Conservation (phyloP, 2,113 vertebrate genomes). For the Litocranius walleri region DNA sequence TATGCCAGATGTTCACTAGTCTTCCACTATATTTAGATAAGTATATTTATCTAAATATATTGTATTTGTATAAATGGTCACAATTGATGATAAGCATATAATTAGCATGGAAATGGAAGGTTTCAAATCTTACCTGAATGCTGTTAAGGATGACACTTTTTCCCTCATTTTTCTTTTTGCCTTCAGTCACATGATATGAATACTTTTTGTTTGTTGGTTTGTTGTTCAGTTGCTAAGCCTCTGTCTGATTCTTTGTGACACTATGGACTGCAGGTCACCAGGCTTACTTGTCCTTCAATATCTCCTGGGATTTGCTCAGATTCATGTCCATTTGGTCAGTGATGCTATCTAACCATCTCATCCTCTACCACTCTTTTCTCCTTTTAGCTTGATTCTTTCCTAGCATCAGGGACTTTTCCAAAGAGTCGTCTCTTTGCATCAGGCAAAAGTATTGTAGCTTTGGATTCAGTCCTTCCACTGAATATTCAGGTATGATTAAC, state of each 20-base stretch:
- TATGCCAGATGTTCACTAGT: background rate
- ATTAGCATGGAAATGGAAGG: background rate
- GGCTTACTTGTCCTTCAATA: background rate
- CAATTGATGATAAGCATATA: background rate
- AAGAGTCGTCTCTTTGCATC: background rate
- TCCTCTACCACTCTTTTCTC: background rate
- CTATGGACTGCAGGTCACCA: background rate
- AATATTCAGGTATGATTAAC: background rate
- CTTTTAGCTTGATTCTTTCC: background rate
- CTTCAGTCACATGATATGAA: background rate
- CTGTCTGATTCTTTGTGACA: background rate
- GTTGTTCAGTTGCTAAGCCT: background rate
- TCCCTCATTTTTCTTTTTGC: accelerated
- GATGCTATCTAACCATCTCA: background rate
- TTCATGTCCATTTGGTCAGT: background rate
- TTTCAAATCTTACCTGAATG: background rate
- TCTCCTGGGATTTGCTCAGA: background rate
- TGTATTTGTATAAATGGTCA: background rate
- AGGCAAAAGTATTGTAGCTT: background rate
- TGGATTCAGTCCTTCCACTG: background rate
- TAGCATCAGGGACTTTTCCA: background rate
- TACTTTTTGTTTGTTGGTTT: background rate
- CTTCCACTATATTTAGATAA: background rate
- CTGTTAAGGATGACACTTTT: background rate
- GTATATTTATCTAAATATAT: background rate